Percentiles rank a stretch among this genome's conserved stretches.
Evolutionary conservation across 2,113 vertebrate species (phyloP).

Genomic region (Kryptolebias marmoratus): DNA sequence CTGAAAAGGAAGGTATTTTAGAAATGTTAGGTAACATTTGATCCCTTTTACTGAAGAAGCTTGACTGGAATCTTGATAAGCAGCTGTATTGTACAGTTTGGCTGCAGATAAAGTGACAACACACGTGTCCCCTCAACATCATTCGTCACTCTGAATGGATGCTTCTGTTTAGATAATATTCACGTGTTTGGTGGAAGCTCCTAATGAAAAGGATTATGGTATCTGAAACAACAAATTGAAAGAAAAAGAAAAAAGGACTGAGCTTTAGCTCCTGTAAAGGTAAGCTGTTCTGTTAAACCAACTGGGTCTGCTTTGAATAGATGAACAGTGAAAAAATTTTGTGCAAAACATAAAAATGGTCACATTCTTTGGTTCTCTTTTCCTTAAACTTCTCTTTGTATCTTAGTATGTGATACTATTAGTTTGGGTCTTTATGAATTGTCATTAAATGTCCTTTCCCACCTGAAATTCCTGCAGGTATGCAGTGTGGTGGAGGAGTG

Average conservation of each 20-base stretch:
- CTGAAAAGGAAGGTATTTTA: conserved; percentile 26
- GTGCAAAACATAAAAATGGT: conserved; percentile 37
- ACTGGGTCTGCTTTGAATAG: conserved; percentile 43
- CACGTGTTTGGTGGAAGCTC: conserved; percentile 36
- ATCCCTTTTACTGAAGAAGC: conserved; percentile 31
- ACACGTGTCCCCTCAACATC: conserved; percentile 37
- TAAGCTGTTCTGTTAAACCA: conserved; percentile 58
- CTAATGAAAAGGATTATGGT: conserved; percentile 60
- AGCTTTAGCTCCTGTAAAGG: conserved; percentile 71
- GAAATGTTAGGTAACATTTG: conserved; percentile 13
- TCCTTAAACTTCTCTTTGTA: conserved; percentile 49
- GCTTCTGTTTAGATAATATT: conserved; percentile 53
- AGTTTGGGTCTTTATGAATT: conserved; percentile 66
- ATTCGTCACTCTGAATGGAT: conserved; percentile 43
- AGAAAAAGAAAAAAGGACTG: conserved; percentile 59
- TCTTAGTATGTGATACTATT: conserved; percentile 64
- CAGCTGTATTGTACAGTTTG: conserved; percentile 39
- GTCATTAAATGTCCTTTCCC: conserved; percentile 65
- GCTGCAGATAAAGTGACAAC: conserved; percentile 43
- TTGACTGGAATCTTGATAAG: conserved; percentile 40
- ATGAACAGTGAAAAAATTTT: background rate
- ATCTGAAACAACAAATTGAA: conserved; percentile 50
- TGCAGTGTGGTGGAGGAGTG: conserved; percentile 51
- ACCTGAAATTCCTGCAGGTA: conserved; percentile 50
- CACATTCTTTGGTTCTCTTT: conserved; percentile 50